phyloP scores from a whole-genome alignment of 1,140 invertebrate species.

The Bombus waltoni region DNA sequence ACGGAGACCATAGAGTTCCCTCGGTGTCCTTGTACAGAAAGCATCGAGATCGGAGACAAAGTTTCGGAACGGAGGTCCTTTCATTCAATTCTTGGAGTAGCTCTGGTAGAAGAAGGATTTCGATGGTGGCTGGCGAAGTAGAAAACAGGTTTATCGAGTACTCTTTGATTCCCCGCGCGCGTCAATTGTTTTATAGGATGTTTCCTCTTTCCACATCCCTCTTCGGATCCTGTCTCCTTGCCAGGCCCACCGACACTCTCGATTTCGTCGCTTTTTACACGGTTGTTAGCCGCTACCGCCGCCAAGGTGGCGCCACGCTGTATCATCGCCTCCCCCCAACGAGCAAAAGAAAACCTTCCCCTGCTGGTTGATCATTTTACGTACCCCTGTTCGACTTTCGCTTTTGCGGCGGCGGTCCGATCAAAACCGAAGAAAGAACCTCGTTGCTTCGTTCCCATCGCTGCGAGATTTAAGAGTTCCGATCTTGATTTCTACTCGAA shows the following conservation, averaged over 20 bases:
- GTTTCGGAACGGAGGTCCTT: not conserved
- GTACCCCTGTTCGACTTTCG: not conserved
- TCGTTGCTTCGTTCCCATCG: not conserved
- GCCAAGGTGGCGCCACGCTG: conserved; percentile 59
- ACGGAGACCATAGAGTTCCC: not conserved
- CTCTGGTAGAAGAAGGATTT: not conserved
- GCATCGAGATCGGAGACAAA: not conserved
- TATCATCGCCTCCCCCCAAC: not conserved
- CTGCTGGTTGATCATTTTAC: conserved; percentile 10
- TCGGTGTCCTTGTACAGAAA: not conserved
- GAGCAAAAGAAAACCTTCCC: conserved; percentile 30
- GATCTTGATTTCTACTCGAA: not conserved
- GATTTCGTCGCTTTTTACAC: conserved; percentile 47
- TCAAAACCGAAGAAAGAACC: not conserved
- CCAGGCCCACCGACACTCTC: conserved; percentile 30
- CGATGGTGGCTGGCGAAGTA: conserved; percentile 28
- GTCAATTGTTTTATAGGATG: conserved; percentile 70
- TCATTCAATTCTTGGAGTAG: not conserved
- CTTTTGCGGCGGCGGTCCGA: not conserved
- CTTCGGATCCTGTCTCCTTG: not conserved
- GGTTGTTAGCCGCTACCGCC: conserved; percentile 23
- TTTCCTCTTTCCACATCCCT: conserved; percentile 23
- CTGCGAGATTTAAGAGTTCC: not conserved
- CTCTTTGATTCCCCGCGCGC: conserved; percentile 44
- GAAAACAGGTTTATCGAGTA: conserved; percentile 67